Percentiles rank a stretch among this genome's conserved stretches.
Evolutionary conservation across 2,888 invertebrate species (phyloP).

Genomic region (Callosobruchus maculatus): DNA sequence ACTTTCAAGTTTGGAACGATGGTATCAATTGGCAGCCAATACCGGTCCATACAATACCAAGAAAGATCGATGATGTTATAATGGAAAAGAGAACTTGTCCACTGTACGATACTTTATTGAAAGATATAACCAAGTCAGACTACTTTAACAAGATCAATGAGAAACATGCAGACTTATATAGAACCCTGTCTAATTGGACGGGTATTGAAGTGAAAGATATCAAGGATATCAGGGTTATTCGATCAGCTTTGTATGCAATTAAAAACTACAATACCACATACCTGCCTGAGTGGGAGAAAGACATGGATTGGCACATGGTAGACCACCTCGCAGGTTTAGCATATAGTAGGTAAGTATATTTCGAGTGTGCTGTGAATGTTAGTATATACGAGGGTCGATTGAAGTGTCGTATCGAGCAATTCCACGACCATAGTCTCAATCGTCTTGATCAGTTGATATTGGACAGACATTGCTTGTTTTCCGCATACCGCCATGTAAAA

Average conservation of each 20-base stretch:
- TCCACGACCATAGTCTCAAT: no score
- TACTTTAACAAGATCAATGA: constrained; percentile 49
- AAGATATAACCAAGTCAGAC: constrained; percentile 42
- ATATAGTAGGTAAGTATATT: constrained; percentile 53
- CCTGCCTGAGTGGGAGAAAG: constrained; percentile 8
- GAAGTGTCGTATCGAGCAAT: no score
- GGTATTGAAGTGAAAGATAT: constrained; percentile 45
- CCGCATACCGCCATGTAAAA: no score
- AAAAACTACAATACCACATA: constrained; percentile 59
- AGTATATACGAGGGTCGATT: no score
- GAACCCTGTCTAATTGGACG: constrained; percentile 59
- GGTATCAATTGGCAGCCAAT: constrained; percentile 63
- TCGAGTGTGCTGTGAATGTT: no score
- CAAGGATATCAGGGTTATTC: neutral
- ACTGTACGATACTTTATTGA: constrained; percentile 59
- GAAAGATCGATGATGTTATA: constrained; percentile 9
- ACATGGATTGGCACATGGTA: constrained; percentile 40
- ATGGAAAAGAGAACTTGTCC: constrained; percentile 52
- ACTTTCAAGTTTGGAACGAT: constrained; percentile 34
- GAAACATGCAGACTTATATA: constrained; percentile 59
- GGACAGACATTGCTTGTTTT: no score
- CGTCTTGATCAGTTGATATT: no score
- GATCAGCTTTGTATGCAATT: constrained; percentile 57
- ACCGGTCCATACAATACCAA: constrained; percentile 59
- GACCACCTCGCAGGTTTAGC: constrained; percentile 58